Evolutionary conservation across 2,888 invertebrate genomes (phyloP).

Genomic region (Orthonychiurus folsomi): DNA sequence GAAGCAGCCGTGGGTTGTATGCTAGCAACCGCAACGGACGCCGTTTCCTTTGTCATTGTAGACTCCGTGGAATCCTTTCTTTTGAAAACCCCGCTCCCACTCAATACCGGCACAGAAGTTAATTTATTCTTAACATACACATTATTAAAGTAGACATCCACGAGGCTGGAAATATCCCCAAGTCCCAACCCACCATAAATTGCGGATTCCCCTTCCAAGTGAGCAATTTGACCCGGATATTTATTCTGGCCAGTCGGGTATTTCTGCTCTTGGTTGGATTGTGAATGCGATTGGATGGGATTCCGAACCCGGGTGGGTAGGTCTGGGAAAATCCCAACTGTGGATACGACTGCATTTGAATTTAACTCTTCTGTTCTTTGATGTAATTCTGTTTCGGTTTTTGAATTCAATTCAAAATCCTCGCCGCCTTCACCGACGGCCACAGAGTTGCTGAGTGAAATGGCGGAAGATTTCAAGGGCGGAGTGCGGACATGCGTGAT

Average conservation of each 20-base stretch:
- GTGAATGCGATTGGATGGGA: neutral
- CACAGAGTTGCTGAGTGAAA: too few relatives aligned
- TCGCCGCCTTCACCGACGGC: neutral
- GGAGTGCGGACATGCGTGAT: slow-evolving; percentile 30
- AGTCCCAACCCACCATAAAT: slow-evolving; percentile 24
- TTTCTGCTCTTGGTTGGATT: neutral
- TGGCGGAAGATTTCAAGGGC: slow-evolving; percentile 16
- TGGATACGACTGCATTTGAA: slow-evolving; percentile 5
- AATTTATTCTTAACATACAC: slow-evolving; percentile 12
- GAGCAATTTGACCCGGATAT: neutral
- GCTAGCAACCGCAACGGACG: neutral
- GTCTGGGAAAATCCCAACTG: neutral
- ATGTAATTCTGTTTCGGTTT: slow-evolving; percentile 7
- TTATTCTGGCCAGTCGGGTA: neutral
- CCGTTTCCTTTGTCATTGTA: neutral
- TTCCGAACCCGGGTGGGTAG: neutral
- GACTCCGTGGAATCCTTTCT: too few relatives aligned
- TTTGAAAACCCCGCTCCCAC: too few relatives aligned
- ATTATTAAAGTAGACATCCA: slow-evolving; percentile 19
- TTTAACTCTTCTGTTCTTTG: too few relatives aligned
- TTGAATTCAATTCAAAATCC: too few relatives aligned
- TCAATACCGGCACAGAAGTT: too few relatives aligned
- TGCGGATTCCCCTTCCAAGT: neutral
- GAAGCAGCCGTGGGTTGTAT: neutral
- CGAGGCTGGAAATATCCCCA: slow-evolving; percentile 23